phyloP scores from a whole-genome alignment of 1,140 invertebrate species.

The Neuroterus valhalla region DNA sequence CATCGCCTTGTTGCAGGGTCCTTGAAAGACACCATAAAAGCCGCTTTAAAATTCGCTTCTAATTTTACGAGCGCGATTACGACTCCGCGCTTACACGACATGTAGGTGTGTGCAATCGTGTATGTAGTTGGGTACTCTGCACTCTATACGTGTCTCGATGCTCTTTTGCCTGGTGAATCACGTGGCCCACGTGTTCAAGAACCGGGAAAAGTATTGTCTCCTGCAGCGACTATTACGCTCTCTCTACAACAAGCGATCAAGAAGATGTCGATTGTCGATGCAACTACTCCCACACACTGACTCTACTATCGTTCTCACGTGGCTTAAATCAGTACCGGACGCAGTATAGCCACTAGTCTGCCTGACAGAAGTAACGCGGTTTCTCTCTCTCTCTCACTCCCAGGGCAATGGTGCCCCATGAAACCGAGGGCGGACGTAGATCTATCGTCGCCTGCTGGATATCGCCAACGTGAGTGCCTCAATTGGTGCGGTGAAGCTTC shows the following conservation, averaged over 20 bases:
- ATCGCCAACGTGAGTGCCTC: conserved; percentile 45
- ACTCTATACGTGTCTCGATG: conserved; percentile 39
- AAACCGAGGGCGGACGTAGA: conserved; percentile 56
- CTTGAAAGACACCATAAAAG: too few relatives aligned
- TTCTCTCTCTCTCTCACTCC: conserved; percentile 3
- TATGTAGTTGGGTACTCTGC: background rate
- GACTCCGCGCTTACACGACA: too few relatives aligned
- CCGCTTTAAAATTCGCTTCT: conserved; percentile 18
- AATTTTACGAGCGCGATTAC: conserved; percentile 46
- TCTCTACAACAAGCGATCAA: conserved; percentile 33
- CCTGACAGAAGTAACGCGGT: conserved; percentile 48
- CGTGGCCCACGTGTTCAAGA: conserved; percentile 46
- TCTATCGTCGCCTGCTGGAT: conserved; percentile 53
- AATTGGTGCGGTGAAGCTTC: background rate
- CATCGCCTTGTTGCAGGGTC: too few relatives aligned
- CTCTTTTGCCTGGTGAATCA: conserved; percentile 44
- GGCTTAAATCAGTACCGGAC: conserved; percentile 33
- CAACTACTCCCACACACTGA: background rate
- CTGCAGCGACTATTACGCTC: background rate
- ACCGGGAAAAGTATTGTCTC: conserved; percentile 45
- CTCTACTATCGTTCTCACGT: too few relatives aligned
- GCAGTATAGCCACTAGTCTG: too few relatives aligned
- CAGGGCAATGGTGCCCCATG: conserved; percentile 7
- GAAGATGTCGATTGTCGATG: conserved; percentile 54
- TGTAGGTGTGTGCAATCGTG: too few relatives aligned